Evolutionary conservation across 2,888 invertebrate genomes (phyloP).

Genomic region (Pycnomerus fuliginosus): DNA sequence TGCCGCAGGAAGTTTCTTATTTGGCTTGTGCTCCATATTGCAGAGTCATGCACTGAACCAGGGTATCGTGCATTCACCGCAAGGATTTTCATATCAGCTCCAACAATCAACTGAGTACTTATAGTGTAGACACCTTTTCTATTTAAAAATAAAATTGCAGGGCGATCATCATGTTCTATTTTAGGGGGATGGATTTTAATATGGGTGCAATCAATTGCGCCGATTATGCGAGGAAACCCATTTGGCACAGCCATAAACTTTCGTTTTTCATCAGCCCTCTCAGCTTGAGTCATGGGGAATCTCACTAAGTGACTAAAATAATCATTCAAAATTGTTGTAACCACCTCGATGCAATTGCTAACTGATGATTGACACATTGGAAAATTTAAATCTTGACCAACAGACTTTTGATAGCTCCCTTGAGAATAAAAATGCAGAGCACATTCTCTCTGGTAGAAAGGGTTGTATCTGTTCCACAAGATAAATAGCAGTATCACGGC

Average conservation of each 20-base stretch:
- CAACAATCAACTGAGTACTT: slow-evolving; percentile 1
- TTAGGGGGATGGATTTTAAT: slow-evolving; percentile 3
- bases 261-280: slow-evolving; percentile 1
- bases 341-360: slow-evolving; percentile 3
- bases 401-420: slow-evolving; percentile 2
- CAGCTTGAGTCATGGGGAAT: background rate
- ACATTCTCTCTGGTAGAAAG: slow-evolving; percentile 1
- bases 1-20: slow-evolving; percentile 4
- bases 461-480: slow-evolving; percentile 1
- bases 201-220: slow-evolving; percentile 5
- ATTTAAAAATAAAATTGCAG: slow-evolving; percentile 3
- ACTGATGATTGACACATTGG: slow-evolving; percentile 2
- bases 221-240: slow-evolving; percentile 5
- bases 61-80: slow-evolving; percentile 11
- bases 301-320: slow-evolving; percentile 4
- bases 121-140: too few relatives aligned
- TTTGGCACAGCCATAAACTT: slow-evolving; percentile 1
- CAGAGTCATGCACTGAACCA: slow-evolving; percentile 13
- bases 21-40: slow-evolving; percentile 7
- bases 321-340: slow-evolving; percentile 3
- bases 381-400: slow-evolving; percentile 4
- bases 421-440: slow-evolving; percentile 3
- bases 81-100: slow-evolving; percentile 8
- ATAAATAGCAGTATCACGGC: slow-evolving; percentile 1
- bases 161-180: slow-evolving; percentile 2